Conservation (phyloP, 2,797 vertebrate genomes). For the Falco naumanni region DNA sequence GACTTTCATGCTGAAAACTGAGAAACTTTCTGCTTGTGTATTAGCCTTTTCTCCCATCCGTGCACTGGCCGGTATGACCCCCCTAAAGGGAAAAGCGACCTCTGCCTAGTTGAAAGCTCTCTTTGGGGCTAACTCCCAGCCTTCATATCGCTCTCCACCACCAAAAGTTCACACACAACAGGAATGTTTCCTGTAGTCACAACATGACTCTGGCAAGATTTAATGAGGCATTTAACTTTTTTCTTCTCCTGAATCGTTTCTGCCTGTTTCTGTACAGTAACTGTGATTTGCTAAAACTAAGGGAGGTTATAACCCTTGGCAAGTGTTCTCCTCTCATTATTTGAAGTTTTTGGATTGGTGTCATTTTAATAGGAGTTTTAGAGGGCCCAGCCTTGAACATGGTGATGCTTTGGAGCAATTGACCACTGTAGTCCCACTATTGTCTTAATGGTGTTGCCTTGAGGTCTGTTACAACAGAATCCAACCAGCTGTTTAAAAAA, state of each 20-base stretch:
- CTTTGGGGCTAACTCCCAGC: background rate
- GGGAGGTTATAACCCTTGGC: background rate
- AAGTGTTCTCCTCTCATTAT: background rate
- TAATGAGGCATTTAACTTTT: background rate
- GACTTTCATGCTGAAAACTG: background rate
- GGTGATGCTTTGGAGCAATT: background rate
- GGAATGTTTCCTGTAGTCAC: background rate
- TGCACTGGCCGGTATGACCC: too few species aligned
- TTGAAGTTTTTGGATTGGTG: background rate
- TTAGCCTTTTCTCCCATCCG: background rate
- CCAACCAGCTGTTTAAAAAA: background rate
- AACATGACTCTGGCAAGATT: background rate
- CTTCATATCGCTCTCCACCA: background rate
- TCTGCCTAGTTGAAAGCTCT: background rate
- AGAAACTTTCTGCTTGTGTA: background rate
- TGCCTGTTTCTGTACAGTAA: background rate
- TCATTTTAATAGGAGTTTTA: conserved; percentile 1
- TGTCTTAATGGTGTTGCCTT: conserved; percentile 11
- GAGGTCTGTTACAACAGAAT: background rate
- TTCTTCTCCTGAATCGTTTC: conserved; percentile 2
- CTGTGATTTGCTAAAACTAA: background rate
- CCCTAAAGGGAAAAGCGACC: background rate
- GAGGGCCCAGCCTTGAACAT: background rate
- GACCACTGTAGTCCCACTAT: background rate
- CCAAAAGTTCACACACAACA: background rate